Evolutionary conservation across 2,888 invertebrate species (phyloP), one percentile per base, ranked within the genome.

Genomic region (Dryobotodes eremita): DNA sequence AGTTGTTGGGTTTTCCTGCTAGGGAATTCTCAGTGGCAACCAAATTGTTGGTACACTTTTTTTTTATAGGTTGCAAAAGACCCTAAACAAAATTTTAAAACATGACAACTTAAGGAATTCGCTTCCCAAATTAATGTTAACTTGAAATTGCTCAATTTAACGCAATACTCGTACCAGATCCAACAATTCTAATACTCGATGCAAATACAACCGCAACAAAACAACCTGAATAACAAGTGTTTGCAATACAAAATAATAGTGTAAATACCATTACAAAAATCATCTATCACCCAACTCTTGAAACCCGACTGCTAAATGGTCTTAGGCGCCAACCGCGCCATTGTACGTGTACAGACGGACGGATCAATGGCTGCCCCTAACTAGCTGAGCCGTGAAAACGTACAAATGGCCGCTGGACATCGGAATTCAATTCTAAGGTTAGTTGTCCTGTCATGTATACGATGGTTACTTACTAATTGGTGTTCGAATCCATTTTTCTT

Each of bases 301-400:
- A 26, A 73, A 83, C 82, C 89, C 87, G 90, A 80, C 85, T 85
- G 79, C 69, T 90, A 89, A 92, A 90, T 91, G 91, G 89, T 90
- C 82, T 68, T 84, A 89, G 90, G 88, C 87, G 89, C 91, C 89
- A 81, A 82, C 78, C 80, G 73, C 79, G 57, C 92, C 93, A 96
- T 95, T 96, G 96, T 96, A 92, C 92, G 90, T 73, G 62, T 68
- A 74, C 74, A 88, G 94, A 94, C 92, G 85, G 96, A 95, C 96
- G 95, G 95, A 93, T 96, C 96, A 96, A 96, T 96, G 93, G 95
- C 84, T 74, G 78, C 77, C 82, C 89, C 93, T 93, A 94, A 95
- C 95, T 94, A 95, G 94, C 91, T 71, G 79, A 94, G 95, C 95
- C 92, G 95, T 94, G 95, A 96, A 95, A 89, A 92, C 90, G 92